Evolutionary conservation across 2,797 vertebrate genomes (phyloP), one percentile per base, ranked within the genome.

Genomic region (Semotilus atromaculatus): DNA sequence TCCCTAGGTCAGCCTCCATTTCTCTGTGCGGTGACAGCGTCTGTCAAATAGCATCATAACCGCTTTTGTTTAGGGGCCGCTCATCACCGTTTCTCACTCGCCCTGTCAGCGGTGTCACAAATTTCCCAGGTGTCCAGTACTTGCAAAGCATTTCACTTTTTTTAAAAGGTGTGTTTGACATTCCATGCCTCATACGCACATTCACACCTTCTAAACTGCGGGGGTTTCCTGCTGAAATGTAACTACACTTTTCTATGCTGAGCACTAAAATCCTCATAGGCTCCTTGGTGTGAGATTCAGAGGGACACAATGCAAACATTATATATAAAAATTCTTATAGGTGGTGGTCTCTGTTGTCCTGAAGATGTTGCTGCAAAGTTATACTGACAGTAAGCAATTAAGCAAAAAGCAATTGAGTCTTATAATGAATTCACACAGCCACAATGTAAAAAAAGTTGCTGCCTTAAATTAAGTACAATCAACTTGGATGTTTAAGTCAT

Each of bases 131-230:
- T 82, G 82, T 82, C 82, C 48, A 31, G 48, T 74, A 62, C 82
- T 38, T 73, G 80, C 81, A 75, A 74, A 53, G n/a, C 76, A 62
- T 84, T 83, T 87, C 72, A 60, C 68, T 53, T 83, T 79, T 80
- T 71, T 85, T 60, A 48, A 82, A 81, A 82, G 73, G 68, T 84
- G 80, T 40, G 74, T 73, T 51, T 88, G 84, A 86, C 86, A 86
- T 68, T 62, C 45, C 43, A 45, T 66, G 68, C 53, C 8, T 81
- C 85, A 64, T 86, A 62, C 60, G 31, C 74, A 87, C 85, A 87
- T 85, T 89, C 86, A 86, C 88, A 90, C 89, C 43, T 82, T 76
- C 83, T 80, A 82, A 88, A 86, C 88, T 84, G 79, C 16, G 45
- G 83, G 85, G 86, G 70, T 88, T 86, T 88, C 72, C 83, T 55